A percentile compares a stretch with the other conserved stretches of the same genome.
These are phyloP conservation scores for Theonella swinhoei DNA, from an alignment of 37 sponge, comb jelly and placozoan genomes.

Conservation along the genomic window DNA sequence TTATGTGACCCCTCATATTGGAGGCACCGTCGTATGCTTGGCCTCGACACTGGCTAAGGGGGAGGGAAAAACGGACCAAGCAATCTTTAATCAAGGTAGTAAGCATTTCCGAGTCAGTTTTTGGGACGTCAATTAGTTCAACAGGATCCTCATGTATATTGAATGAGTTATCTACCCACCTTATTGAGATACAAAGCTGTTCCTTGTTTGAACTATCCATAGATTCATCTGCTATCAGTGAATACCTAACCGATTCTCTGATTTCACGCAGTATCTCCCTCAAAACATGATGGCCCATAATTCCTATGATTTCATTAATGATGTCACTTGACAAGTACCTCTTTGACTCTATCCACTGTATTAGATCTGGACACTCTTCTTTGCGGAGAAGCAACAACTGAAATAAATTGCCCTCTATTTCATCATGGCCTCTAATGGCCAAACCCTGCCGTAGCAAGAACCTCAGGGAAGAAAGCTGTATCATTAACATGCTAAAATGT, in stretches of 20 bases:
- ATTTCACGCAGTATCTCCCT: slow-evolving; percentile 15
- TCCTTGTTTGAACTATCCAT: slow-evolving; percentile 42
- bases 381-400: slow-evolving; percentile 41
- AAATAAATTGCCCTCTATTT: slow-evolving; percentile 54
- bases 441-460: slow-evolving; percentile 65
- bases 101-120: slow-evolving; percentile 39
- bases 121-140: slow-evolving; percentile 36
- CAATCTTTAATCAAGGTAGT: slow-evolving; percentile 33
- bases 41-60: slow-evolving; percentile 45
- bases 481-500: slow-evolving; percentile 47
- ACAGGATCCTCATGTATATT: slow-evolving; percentile 32
- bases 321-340: slow-evolving; percentile 61
- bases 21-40: slow-evolving; percentile 58
- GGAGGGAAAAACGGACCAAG: slow-evolving; percentile 21
- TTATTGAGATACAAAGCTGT: slow-evolving; percentile 59
- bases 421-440: slow-evolving; percentile 60
- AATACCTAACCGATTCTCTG: slow-evolving; percentile 18
- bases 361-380: slow-evolving; percentile 24
- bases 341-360: slow-evolving; percentile 34
- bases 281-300: slow-evolving; percentile 52
- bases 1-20: slow-evolving; percentile 57
- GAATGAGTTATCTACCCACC: slow-evolving; percentile 57
- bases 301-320: slow-evolving; percentile 30
- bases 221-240: slow-evolving; percentile 72
- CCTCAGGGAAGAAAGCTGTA: slow-evolving; percentile 36